A percentile compares a stretch with the other conserved stretches of the same genome.
These are phyloP conservation scores for Nesoenas mayeri DNA, from an alignment of 2,113 vertebrate genomes.

Conservation along the genomic window DNA sequence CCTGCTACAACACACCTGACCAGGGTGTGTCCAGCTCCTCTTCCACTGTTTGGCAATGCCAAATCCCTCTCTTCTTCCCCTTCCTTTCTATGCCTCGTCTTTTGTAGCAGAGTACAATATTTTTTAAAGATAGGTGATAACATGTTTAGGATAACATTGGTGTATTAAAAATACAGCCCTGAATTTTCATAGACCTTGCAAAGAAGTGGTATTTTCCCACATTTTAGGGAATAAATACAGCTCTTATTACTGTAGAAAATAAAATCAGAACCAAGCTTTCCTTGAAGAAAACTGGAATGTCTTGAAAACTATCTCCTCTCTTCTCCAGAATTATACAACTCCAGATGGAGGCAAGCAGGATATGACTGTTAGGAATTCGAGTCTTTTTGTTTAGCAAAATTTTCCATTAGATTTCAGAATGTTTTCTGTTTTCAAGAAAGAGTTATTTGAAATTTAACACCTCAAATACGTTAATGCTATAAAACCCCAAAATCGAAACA, in stretches of 20 bases:
- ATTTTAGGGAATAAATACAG: neutral
- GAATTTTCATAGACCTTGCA: neutral
- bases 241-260: neutral
- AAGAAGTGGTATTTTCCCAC: neutral
- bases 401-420: neutral
- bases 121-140: neutral
- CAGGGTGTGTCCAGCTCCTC: neutral
- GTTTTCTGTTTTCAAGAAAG: neutral
- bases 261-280: neutral
- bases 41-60: neutral
- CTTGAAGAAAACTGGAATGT: neutral
- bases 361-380: neutral
- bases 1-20: neutral
- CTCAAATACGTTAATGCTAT: neutral
- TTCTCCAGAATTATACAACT: neutral
- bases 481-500: fast-evolving
- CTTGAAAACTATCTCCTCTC: neutral
- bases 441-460: neutral
- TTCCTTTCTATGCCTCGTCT: neutral
- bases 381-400: neutral
- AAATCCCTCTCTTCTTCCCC: neutral
- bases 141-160: neutral
- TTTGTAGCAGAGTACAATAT: neutral
- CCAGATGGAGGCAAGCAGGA: neutral
- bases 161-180: neutral